Percentiles rank a stretch among this genome's conserved stretches.
Conservation (phyloP, 2,797 vertebrate species). For the Sciurus carolinensis region DNA sequence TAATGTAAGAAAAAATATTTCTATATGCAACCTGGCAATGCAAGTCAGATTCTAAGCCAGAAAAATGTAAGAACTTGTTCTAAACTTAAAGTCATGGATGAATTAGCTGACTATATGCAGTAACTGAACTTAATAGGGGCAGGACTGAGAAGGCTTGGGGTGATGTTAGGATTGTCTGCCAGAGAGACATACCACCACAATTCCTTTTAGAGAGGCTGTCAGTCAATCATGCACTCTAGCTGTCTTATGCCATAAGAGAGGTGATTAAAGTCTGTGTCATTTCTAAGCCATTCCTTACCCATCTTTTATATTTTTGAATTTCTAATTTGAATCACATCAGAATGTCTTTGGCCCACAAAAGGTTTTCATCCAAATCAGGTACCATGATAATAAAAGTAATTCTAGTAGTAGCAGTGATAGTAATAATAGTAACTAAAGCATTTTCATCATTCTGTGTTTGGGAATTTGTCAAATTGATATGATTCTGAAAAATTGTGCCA, state of each 20-base stretch:
- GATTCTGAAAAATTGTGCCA: conserved; percentile 13
- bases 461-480: not conserved
- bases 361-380: conserved; percentile 51
- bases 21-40: conserved; percentile 37
- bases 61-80: not conserved
- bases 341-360: conserved; percentile 13
- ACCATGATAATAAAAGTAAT: conserved; percentile 43
- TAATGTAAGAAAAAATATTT: conserved; percentile 16
- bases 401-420: not conserved
- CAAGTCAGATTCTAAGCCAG: conserved; percentile 48
- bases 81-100: not conserved
- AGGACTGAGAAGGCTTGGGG: not conserved
- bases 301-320: conserved; percentile 41
- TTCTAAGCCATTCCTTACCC: conserved; percentile 26
- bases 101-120: not conserved
- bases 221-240: not conserved
- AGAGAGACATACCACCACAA: not conserved
- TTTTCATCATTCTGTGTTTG: not conserved
- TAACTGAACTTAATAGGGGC: not conserved
- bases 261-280: not conserved
- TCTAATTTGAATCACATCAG: conserved; percentile 21
- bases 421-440: not conserved
- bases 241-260: not conserved
- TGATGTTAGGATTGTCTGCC: not conserved
- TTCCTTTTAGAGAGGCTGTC: not conserved